Base-by-base conservation (phyloP, 2,113 vertebrate genomes). In the Tupaia tana region DNA sequence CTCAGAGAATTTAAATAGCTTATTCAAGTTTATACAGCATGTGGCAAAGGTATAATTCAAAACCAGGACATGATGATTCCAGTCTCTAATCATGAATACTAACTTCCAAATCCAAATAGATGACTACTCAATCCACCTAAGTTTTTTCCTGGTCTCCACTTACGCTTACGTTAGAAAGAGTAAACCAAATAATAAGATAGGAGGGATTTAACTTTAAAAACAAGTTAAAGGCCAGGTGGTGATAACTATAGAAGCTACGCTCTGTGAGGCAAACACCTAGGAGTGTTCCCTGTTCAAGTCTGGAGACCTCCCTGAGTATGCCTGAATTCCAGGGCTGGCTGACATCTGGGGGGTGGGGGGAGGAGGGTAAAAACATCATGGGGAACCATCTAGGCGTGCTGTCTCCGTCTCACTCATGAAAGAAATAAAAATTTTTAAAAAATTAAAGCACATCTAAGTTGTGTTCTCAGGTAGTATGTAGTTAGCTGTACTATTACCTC, bases 101-200 rank as follows among this genome's bases (percentile, higher is more conserved):
- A 64, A 88, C 19, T 56, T 77, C 31, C 96, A 90, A 93, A 75
- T 70, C 34, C 56, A 94, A 96, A 59, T 78, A 90, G 77, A 43
- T 70, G 29, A 86, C 27, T 3, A 59, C 4, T 54, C 34, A 73
- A 29, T 86, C 79, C 89, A 83, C 27, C 6, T 5, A 64, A 9
- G 71, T 91, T 77, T 88, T 90, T 25, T 43, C 43, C 70, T 69
- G 20, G 74, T 82, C 58, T 89, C 64, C 16, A 16, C 12, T 71
- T 75, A 88, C 11, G 27, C 12, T 71, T 75, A 88, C 11, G 27
- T 29, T 64, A 69, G 27, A 89, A 93, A 95, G 15, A 90, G 14
- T 18, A 90, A 95, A 89, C 5, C 19, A 91, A 93, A 84, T 25
- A 67, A 63, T 69, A 90, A 87, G 31, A 79, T 12, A 91, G 61